These are phyloP conservation scores for Muricea muricata DNA, from an alignment of 92 coral and sea anemone species.

Conservation along the genomic window DNA sequence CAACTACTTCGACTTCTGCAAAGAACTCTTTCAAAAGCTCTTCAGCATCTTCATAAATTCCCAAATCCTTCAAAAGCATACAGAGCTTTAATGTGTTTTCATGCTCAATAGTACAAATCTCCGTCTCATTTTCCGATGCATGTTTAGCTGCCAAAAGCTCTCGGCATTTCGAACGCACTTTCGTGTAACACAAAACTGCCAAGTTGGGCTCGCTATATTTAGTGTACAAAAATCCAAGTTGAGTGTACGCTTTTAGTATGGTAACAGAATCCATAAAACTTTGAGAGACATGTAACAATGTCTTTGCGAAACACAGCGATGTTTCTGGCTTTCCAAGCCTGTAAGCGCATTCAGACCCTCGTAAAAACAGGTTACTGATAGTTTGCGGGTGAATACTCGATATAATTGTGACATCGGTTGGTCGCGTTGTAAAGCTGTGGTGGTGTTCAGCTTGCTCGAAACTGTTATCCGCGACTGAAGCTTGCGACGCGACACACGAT, in stretches of 20 bases:
- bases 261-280: background rate
- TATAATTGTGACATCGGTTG: background rate
- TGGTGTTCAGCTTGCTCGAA: background rate
- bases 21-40: conserved; percentile 16
- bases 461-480: background rate
- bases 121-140: background rate
- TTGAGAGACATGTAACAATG: background rate
- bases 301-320: conserved; percentile 5
- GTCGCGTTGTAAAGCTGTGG: background rate
- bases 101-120: background rate
- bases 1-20: conserved; percentile 19
- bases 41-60: conserved; percentile 16
- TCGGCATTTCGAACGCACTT: conserved; percentile 13
- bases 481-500: background rate
- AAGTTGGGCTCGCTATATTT: background rate
- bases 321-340: conserved; percentile 1
- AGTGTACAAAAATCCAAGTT: background rate
- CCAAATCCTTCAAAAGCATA: conserved; percentile 12
- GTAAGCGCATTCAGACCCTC: conserved; percentile 11
- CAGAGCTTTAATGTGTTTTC: conserved; percentile 8
- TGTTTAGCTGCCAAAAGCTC: background rate
- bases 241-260: conserved; percentile 1
- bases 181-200: background rate
- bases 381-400: background rate
- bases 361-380: background rate